Evolutionary conservation across 2,113 vertebrate genomes (phyloP).

Genomic region (Mobula birostris): DNA sequence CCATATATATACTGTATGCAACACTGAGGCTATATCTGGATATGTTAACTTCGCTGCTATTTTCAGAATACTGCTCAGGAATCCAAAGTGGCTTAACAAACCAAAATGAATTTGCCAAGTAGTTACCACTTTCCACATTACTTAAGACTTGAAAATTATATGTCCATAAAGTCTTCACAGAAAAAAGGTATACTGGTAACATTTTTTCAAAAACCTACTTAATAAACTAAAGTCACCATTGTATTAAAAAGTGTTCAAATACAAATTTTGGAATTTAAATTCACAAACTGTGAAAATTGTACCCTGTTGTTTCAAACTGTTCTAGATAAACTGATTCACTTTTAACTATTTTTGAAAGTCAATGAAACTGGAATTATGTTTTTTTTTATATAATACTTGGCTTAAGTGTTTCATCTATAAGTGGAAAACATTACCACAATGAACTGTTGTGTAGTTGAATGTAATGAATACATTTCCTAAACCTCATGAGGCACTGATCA

Average conservation of each 20-base stretch:
- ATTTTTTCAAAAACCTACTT: neutral
- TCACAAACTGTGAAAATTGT: neutral
- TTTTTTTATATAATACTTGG: neutral
- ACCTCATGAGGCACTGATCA: constrained; percentile 51
- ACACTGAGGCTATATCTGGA: neutral
- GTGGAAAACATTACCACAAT: constrained; percentile 2
- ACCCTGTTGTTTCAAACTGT: neutral
- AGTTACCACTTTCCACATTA: neutral
- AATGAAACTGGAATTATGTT: neutral
- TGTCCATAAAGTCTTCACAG: too few relatives aligned
- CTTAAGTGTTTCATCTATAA: neutral
- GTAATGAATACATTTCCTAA: constrained; percentile 16
- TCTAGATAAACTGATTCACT: neutral
- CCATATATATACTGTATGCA: neutral
- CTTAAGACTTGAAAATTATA: neutral
- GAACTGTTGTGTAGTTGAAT: neutral
- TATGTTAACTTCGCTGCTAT: neutral
- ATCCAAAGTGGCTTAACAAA: neutral
- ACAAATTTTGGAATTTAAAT: neutral
- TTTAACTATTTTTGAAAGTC: neutral
- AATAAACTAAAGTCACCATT: neutral
- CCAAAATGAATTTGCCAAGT: neutral
- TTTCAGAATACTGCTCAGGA: neutral
- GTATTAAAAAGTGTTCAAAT: neutral
- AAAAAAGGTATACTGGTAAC: neutral